Percentiles rank a stretch among this genome's conserved stretches.
Evolutionary conservation across 2,797 vertebrate genomes (phyloP).

Genomic region (Furcifer pardalis): DNA sequence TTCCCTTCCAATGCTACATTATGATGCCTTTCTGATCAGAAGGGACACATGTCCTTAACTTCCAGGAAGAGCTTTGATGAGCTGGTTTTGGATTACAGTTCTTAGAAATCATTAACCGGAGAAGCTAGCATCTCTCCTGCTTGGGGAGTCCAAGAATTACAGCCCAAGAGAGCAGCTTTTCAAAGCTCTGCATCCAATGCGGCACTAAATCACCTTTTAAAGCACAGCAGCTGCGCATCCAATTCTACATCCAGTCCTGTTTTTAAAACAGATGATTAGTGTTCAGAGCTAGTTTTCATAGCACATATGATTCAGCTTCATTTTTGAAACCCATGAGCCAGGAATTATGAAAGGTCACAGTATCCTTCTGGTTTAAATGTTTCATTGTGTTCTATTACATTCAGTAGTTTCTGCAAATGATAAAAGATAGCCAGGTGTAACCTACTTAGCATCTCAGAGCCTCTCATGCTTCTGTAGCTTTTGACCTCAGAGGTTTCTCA

Average conservation of each 20-base stretch:
- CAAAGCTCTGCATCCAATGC: no score
- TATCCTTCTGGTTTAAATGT: neutral
- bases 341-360: neutral
- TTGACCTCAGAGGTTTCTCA: neutral
- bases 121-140: no score
- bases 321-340: neutral
- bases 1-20: neutral
- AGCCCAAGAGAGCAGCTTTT: no score
- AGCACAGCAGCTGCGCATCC: no score
- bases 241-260: no score
- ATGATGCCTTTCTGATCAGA: neutral
- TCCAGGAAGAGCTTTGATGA: neutral
- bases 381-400: neutral
- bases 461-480: neutral
- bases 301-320: neutral
- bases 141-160: no score
- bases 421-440: constrained; percentile 21
- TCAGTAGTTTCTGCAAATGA: neutral
- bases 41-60: neutral
- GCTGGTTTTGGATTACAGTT: no score
- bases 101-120: no score
- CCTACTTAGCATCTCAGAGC: neutral
- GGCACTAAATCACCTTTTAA: no score
- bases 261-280: neutral
- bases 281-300: neutral